phyloP scores from a whole-genome alignment of 2,113 vertebrate genomes.

The Corythaeola cristata region DNA sequence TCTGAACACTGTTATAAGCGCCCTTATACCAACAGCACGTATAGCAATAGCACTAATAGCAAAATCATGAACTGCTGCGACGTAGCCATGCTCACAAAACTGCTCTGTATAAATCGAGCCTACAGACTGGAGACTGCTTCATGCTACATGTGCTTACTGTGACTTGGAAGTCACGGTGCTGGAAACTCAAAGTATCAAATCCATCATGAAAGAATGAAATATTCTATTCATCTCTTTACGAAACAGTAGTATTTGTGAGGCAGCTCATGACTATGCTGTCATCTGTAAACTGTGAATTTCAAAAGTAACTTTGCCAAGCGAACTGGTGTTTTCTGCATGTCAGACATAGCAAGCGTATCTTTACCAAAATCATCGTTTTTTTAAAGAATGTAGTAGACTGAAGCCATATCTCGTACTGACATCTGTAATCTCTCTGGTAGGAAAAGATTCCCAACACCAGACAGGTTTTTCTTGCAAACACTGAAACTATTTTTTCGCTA shows the following conservation, averaged over 20 bases:
- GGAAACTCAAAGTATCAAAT: background rate
- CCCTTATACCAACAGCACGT: background rate
- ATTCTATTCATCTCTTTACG: background rate
- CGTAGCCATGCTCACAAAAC: background rate
- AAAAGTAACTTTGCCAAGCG: background rate
- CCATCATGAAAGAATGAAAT: background rate
- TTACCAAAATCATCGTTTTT: background rate
- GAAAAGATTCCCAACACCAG: background rate
- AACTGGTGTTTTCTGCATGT: background rate
- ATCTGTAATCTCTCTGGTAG: background rate
- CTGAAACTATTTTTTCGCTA: background rate
- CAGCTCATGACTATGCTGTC: background rate
- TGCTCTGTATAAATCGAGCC: background rate
- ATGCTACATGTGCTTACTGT: rapidly evolving
- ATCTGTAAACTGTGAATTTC: background rate
- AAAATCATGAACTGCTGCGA: background rate
- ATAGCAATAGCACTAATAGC: background rate
- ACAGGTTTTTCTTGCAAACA: background rate
- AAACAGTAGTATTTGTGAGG: background rate
- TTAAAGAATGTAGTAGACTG: background rate
- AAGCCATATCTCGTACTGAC: rapidly evolving
- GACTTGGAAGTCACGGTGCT: background rate
- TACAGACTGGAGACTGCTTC: background rate
- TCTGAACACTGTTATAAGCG: rapidly evolving
- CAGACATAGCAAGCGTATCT: background rate